Evolutionary conservation across 2,888 invertebrate genomes (phyloP), one percentile per base, ranked within the genome.

Genomic region (Sclerodermus sp.): DNA sequence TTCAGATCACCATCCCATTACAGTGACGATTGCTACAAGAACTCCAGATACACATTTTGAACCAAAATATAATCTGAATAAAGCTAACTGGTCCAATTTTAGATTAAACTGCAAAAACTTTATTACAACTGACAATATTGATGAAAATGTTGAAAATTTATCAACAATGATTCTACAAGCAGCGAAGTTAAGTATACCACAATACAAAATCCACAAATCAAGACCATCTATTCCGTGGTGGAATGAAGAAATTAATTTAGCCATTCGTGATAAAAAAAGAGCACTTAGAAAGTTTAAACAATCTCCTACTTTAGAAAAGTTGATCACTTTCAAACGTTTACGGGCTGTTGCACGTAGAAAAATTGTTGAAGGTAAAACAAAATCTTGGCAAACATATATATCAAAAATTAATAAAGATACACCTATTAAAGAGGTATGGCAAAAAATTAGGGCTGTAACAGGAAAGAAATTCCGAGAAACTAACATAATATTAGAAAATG

Each of bases 1-100:
- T 12, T 52, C 55, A 10, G 60, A 64, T 30, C 60, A 63, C 14
- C 60, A 52, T 23, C 63, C 59, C 0, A 62, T n/a, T n/a, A n/a
- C n/a, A n/a, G n/a, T n/a, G n/a, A n/a, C n/a, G n/a, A n/a, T n/a
- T n/a, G n/a, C n/a, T n/a, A n/a, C n/a, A n/a, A n/a, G n/a, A n/a
- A n/a, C n/a, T n/a, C n/a, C n/a, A n/a, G n/a, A n/a, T n/a, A n/a
- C n/a, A n/a, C n/a, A n/a, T n/a, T n/a, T n/a, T n/a, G n/a, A n/a
- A n/a, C n/a, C n/a, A n/a, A n/a, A n/a, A n/a, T n/a, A n/a, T n/a
- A 23, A 48, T 44, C 39, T 54, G 1, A 29, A 57, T 13, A 43
- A 52, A 39, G 58, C 59, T 6, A 23, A 66, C 31, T 62, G 57
- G 58, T n/a, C 2, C 8, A 15, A 34, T 1, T 58, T 42, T 12